These are phyloP conservation scores for Octomys mimax DNA, from an alignment of 2,797 vertebrate genomes.

Conservation along the genomic window DNA sequence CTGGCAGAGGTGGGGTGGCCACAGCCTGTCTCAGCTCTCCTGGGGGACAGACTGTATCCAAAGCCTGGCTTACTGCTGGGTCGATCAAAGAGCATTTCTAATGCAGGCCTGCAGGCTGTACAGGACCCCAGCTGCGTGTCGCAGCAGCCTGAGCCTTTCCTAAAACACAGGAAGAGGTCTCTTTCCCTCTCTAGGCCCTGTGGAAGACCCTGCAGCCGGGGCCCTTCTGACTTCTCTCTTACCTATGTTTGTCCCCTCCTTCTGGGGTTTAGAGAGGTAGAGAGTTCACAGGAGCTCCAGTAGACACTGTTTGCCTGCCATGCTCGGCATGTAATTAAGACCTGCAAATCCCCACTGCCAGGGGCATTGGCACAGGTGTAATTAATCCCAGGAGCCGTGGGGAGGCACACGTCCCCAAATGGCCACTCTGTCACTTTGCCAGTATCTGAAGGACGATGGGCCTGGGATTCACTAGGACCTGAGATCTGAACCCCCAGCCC, in stretches of 20 bases:
- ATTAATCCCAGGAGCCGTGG: slow-evolving; percentile 13
- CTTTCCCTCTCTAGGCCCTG: fast-evolving
- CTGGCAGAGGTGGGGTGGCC: not conserved
- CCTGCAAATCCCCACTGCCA: not conserved
- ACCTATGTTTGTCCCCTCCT: not conserved
- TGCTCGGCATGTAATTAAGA: not conserved
- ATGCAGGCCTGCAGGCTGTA: not conserved
- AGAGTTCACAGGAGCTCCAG: not conserved
- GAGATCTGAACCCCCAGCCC: not conserved
- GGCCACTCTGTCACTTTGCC: slow-evolving; percentile 20
- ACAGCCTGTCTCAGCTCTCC: not conserved
- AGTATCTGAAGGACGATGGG: not conserved
- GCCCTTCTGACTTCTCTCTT: not conserved
- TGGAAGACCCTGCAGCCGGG: not conserved
- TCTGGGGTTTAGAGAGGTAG: not conserved
- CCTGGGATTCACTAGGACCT: not conserved
- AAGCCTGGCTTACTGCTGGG: not conserved
- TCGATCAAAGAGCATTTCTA: not conserved
- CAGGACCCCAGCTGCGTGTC: not conserved
- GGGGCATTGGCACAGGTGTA: not conserved
- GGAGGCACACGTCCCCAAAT: slow-evolving; percentile 22
- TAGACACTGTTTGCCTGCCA: not conserved
- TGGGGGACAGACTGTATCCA: not conserved
- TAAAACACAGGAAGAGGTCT: not conserved
- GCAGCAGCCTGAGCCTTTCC: not conserved